A percentile compares a stretch with the other conserved stretches of the same genome.
Conservation (phyloP, 2,888 invertebrate genomes). For the Chymomyza procnemis region DNA sequence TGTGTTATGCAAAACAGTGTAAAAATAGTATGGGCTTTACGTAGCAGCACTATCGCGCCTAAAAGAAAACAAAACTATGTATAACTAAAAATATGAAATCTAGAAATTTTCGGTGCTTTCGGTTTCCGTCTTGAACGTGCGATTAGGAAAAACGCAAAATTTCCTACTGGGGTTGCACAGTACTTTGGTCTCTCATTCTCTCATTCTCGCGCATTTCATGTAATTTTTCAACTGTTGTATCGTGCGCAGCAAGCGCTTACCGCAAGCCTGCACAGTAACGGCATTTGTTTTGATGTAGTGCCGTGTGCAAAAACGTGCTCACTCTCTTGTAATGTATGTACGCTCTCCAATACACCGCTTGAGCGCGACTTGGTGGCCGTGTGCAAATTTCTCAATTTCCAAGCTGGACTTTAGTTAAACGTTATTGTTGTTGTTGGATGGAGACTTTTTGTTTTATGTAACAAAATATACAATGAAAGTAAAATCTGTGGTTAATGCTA, state of each 20-base stretch:
- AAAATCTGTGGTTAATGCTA: background rate
- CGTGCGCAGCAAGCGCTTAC: conserved; percentile 54
- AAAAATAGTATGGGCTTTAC: no score
- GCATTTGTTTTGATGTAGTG: conserved; percentile 59
- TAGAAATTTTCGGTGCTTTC: no score
- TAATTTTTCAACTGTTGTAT: conserved; percentile 30
- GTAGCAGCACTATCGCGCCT: no score
- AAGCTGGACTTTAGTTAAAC: background rate
- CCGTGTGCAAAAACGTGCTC: conserved; percentile 56
- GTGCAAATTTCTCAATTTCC: conserved; percentile 44
- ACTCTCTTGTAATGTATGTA: background rate
- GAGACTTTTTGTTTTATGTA: background rate
- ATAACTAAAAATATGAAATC: no score
- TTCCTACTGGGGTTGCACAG: background rate
- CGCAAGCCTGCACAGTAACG: conserved; percentile 45
- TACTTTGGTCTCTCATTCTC: background rate
- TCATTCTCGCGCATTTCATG: background rate
- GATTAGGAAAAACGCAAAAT: background rate
- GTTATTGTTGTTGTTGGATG: background rate
- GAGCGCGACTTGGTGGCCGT: conserved; percentile 32
- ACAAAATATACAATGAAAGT: background rate
- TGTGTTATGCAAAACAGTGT: no score
- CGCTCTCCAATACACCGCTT: conserved; percentile 12
- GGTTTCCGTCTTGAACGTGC: background rate
- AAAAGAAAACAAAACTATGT: no score